Evolutionary conservation across 2,888 invertebrate genomes (phyloP).

Genomic region (Bombyx huttoni): DNA sequence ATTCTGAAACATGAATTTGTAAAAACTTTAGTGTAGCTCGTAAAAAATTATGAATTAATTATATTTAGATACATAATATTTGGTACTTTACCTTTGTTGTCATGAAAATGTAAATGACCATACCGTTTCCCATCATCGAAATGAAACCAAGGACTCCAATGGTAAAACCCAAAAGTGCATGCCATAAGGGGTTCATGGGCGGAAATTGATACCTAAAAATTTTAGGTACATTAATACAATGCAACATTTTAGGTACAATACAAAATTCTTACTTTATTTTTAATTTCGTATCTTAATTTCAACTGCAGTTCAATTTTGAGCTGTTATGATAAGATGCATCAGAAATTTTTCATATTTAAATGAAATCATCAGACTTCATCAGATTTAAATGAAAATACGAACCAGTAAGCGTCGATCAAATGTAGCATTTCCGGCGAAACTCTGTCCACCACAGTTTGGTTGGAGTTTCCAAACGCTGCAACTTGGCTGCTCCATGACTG

Average conservation of each 20-base stretch:
- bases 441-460: constrained; percentile 88
- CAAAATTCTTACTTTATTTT: neutral
- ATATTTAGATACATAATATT: neutral
- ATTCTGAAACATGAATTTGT: constrained; percentile 29
- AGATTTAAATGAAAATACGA: constrained; percentile 15
- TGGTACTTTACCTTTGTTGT: constrained; percentile 72
- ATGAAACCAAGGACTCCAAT: constrained; percentile 82
- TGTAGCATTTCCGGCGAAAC: constrained; percentile 82
- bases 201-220: constrained; percentile 85
- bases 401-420: constrained; percentile 86
- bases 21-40: neutral
- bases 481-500: constrained; percentile 65
- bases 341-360: neutral
- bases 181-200: constrained; percentile 91
- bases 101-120: constrained; percentile 82
- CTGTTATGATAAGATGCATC: neutral
- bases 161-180: constrained; percentile 83
- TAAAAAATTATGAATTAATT: no score
- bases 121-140: constrained; percentile 80
- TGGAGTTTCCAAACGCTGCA: constrained; percentile 67
- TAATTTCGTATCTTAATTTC: no score
- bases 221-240: no score
- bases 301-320: no score
- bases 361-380: no score
- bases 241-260: neutral